Evolutionary conservation across 2,797 vertebrate genomes (phyloP), one percentile per base, ranked within the genome.

Genomic region (Crocodylus rhombifer): DNA sequence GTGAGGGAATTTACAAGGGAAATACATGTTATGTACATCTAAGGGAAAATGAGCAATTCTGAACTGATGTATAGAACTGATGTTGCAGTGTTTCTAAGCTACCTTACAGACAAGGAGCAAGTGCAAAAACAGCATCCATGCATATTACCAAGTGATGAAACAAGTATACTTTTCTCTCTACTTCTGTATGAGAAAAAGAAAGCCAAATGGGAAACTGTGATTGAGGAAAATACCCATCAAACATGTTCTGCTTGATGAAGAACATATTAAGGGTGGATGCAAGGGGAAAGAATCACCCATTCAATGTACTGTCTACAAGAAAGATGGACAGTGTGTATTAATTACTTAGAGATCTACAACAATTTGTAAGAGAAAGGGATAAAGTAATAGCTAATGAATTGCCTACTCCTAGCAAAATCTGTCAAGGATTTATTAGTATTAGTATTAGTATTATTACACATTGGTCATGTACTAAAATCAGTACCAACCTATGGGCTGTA

Each of bases 51-150:
- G 16, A 82, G 36, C 42, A 57, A 17, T 17, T 69, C 77, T 95
- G 81, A 94, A 95, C 94, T 96, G 88, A 93, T 93, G 87, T 71
- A 79, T 64, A 93, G 90, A 77, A 91, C 95, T 84, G 63, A 75
- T 60, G 9, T 84, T 87, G 92, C 87, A 92, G 91, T 87, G 85
- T 95, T 77, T 25, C 62, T 92, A 77, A 90, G 81, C 86, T 91
- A 92, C 77, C 87, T 84, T 93, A 82, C 71, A 71, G 64, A 92
- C 87, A 95, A 90, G 76, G 77, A 69, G 58, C 67, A 61, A 12
- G 51, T 63, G 90, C 77, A 91, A 76, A 73, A 51, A n/a, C 83
- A 51, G 26, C 51, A 95, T 6, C 18, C 92, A 91, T 89, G 93
- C 94, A 84, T 91, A 94, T 12, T 91, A 60, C 26, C 92, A 94